Conservation (phyloP, 1,140 invertebrate genomes). For the Magallana ariakensis region DNA sequence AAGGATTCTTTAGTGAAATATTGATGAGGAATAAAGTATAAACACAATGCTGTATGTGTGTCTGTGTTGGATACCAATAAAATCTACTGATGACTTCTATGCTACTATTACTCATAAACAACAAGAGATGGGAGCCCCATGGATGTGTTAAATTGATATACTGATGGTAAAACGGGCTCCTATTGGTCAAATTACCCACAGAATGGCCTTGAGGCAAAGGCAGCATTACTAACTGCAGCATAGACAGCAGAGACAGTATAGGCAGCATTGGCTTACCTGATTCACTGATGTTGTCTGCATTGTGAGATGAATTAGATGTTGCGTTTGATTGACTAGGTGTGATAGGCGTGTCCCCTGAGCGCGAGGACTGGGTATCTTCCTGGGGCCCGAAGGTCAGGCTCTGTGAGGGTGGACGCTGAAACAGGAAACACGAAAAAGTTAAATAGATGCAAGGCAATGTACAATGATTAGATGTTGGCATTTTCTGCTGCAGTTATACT, state of each 20-base stretch:
- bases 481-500: too few species aligned
- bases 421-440: slow-evolving; percentile 26
- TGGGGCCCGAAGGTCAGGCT: slow-evolving; percentile 70
- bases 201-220: too few species aligned
- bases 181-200: too few species aligned
- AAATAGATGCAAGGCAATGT: not conserved
- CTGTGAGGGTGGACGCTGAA: slow-evolving; percentile 75
- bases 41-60: too few species aligned
- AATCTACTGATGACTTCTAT: too few species aligned
- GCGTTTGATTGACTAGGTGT: slow-evolving; percentile 73
- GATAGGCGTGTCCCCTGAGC: slow-evolving; percentile 76
- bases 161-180: too few species aligned
- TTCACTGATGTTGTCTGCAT: slow-evolving; percentile 76
- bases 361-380: slow-evolving; percentile 76
- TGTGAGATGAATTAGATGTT: slow-evolving; percentile 70
- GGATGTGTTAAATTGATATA: too few species aligned
- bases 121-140: too few species aligned
- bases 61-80: too few species aligned
- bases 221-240: not conserved
- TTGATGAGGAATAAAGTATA: too few species aligned
- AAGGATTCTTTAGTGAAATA: not conserved
- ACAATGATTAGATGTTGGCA: too few species aligned
- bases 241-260: not conserved
- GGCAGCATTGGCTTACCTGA: slow-evolving; percentile 66
- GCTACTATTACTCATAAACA: too few species aligned